A percentile compares a stretch with the other conserved stretches of the same genome.
These are phyloP conservation scores for Apocheima hispidaria DNA, from an alignment of 2,888 invertebrate genomes.

Conservation along the genomic window DNA sequence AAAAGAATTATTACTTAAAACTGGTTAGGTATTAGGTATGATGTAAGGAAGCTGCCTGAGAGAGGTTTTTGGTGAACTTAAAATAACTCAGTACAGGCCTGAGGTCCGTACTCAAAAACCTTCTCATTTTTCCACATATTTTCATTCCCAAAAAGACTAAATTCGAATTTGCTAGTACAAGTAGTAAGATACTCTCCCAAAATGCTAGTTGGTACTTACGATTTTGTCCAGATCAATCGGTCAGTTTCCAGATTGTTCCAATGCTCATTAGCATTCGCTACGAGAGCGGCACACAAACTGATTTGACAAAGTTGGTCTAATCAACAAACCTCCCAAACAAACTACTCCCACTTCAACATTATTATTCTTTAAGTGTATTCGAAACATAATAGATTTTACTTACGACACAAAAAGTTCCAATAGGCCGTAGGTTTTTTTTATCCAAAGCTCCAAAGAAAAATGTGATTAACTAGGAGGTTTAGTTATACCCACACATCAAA, in stretches of 20 bases:
- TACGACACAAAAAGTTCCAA: constrained; percentile 10
- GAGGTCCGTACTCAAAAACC: too few relatives aligned
- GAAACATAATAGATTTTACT: constrained; percentile 17
- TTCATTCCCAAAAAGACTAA: background rate
- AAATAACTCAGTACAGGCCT: too few relatives aligned
- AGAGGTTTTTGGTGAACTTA: too few relatives aligned
- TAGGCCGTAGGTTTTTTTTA: constrained; percentile 5
- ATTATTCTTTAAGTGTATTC: constrained; percentile 1
- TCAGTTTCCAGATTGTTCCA: background rate
- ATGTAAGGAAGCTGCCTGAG: too few relatives aligned
- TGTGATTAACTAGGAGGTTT: constrained; percentile 14
- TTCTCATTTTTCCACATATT: too few relatives aligned
- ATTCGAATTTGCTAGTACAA: too few relatives aligned
- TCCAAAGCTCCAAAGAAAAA: constrained; percentile 8
- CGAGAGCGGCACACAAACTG: constrained; percentile 10
- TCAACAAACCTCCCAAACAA: too few relatives aligned
- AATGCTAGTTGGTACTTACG: background rate
- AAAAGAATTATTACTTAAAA: too few relatives aligned
- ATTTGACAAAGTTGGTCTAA: background rate
- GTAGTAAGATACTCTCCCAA: too few relatives aligned
- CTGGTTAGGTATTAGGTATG: too few relatives aligned
- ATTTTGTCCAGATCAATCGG: background rate
- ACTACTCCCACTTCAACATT: constrained; percentile 13
- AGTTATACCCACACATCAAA: constrained; percentile 26
- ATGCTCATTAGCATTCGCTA: background rate